Evolutionary conservation across 1,140 invertebrate species (phyloP), one percentile per base, ranked within the genome.

Genomic region (Araneus ventricosus): DNA sequence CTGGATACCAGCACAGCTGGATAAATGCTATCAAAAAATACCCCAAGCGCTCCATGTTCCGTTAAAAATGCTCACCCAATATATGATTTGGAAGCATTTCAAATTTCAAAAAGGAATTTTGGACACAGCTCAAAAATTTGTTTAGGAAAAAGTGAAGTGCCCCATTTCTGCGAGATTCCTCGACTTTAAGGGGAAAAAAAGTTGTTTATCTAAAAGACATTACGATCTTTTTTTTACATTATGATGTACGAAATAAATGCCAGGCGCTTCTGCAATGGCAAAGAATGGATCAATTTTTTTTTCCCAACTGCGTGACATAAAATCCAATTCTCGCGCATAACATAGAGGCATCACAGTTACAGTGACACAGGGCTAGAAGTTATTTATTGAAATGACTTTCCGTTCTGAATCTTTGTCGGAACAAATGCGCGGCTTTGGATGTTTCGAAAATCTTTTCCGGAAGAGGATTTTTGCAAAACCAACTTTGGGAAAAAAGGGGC

Each of bases 51-150:
- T 63, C 61, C 24, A 10, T 27, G 10, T 30, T 67, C 7, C n/a
- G 8, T 6, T 30, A 67, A 67, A 67, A 67, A 30, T 67, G 24
- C 24, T 67, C 27, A 14, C 63, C n/a, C 27, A 27, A 27, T 67
- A 67, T 27, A 67, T 27, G 8, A 67, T 67, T 67, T 67, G 63
- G 63, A 67, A n/a, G 27, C 63, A 67, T 67, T 67, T 67, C 63
- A 67, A 67, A 67, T 67, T 67, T 67, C 63, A 67, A 67, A 67
- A 67, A 67, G 63, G 63, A n/a, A 67, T 67, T 67, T 67, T 67
- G 63, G 63, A 6, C 63, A 14, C 63, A 67, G 63, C 24, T 67
- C 63, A 67, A 67, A 67, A 30, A 30, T 67, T 67, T 67, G 63
- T 67, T 67, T 67, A 27, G 61, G n/a, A 67, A 27, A n/a, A n/a